These are phyloP conservation scores for Aphyosemion australe DNA, from an alignment of 2,113 vertebrate genomes.

Conservation along the genomic window DNA sequence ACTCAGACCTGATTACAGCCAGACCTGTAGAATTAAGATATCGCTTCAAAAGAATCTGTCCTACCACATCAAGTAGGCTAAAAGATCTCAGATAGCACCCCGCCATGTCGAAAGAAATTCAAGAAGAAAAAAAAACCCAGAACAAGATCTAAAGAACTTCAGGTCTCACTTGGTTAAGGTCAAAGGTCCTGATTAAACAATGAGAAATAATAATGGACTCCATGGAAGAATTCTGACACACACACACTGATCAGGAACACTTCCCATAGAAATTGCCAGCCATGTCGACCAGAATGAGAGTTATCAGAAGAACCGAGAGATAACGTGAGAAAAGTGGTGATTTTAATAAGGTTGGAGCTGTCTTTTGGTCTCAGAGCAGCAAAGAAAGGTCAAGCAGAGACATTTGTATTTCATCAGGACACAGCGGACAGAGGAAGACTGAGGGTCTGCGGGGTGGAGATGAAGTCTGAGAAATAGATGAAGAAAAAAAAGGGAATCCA, in stretches of 20 bases:
- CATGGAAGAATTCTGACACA: too few relatives aligned
- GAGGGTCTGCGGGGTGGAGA: constrained; percentile 28
- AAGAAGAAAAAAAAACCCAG: too few relatives aligned
- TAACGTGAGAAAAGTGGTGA: constrained; percentile 23
- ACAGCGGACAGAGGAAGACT: constrained; percentile 16
- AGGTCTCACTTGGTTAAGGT: too few relatives aligned
- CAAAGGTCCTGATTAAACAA: too few relatives aligned
- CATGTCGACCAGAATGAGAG: constrained; percentile 30
- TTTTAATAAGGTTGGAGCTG: constrained; percentile 57
- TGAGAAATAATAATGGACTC: too few relatives aligned
- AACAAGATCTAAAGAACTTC: too few relatives aligned
- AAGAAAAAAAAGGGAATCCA: constrained; percentile 18
- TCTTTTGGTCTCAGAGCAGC: constrained; percentile 44
- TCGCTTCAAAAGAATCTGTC: too few relatives aligned
- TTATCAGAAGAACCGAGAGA: constrained; percentile 45
- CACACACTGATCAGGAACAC: constrained; percentile 7
- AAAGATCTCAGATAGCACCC: too few relatives aligned
- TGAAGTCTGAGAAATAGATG: not conserved
- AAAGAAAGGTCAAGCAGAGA: constrained; percentile 64
- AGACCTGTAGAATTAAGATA: too few relatives aligned
- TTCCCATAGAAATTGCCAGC: constrained; percentile 47
- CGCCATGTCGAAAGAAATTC: too few relatives aligned
- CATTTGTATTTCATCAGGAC: constrained; percentile 63
- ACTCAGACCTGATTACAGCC: too few relatives aligned
- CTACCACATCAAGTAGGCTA: too few relatives aligned